phyloP scores from a whole-genome alignment of 1,140 invertebrate species.

The Drosophila mojavensis region DNA sequence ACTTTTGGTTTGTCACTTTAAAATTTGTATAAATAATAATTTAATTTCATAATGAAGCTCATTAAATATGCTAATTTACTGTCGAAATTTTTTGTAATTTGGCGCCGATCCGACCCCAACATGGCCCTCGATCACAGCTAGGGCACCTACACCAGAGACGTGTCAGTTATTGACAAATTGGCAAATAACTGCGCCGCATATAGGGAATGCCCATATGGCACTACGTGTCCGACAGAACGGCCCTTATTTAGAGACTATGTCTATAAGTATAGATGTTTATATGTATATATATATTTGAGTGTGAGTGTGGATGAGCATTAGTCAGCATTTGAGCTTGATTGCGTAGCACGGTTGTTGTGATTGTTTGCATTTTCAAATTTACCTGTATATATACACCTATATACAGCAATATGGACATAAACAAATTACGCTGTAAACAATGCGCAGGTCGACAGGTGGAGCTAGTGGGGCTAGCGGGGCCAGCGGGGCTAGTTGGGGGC shows the following conservation, averaged over 20 bases:
- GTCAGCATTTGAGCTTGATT: slow-evolving; percentile 60
- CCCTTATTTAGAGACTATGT: slow-evolving; percentile 18
- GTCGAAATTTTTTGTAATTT: background rate
- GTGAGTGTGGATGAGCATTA: slow-evolving; percentile 4
- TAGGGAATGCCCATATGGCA: slow-evolving; percentile 37
- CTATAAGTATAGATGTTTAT: background rate
- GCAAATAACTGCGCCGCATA: slow-evolving; percentile 34
- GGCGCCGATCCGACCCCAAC: background rate
- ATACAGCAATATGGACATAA: slow-evolving; percentile 38
- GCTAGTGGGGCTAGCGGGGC: background rate
- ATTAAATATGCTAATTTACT: slow-evolving; percentile 62
- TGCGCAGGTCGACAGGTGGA: slow-evolving; percentile 11
- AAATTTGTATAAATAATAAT: slow-evolving; percentile 28
- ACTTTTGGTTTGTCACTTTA: slow-evolving; percentile 20
- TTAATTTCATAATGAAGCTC: slow-evolving; percentile 38
- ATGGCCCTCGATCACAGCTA: slow-evolving; percentile 7
- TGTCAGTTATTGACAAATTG: slow-evolving; percentile 61
- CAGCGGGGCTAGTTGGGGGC: background rate
- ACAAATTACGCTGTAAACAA: slow-evolving; percentile 77
- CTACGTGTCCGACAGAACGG: slow-evolving; percentile 57
- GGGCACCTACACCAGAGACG: slow-evolving; percentile 50
- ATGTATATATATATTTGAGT: slow-evolving; percentile 1
- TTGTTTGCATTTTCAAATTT: slow-evolving; percentile 78
- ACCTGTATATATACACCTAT: slow-evolving; percentile 37
- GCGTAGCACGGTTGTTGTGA: slow-evolving; percentile 65